Conservation (phyloP, 1,140 invertebrate genomes). For the Euura lappo region DNA sequence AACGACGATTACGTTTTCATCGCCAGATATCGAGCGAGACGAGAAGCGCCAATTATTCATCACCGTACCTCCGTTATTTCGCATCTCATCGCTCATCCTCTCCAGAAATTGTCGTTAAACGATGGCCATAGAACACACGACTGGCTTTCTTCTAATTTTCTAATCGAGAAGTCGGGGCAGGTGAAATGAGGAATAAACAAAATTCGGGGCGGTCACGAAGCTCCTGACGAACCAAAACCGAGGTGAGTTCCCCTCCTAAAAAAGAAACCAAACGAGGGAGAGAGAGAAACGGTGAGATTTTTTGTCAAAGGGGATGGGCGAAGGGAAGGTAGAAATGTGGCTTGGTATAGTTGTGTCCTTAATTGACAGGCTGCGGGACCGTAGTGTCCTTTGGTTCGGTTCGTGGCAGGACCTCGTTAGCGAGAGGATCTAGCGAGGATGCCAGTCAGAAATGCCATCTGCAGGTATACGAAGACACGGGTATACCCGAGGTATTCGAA, state of each 20-base stretch:
- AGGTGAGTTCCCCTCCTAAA: too few species aligned
- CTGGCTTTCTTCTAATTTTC: too few species aligned
- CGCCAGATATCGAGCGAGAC: constrained; percentile 11
- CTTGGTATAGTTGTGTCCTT: constrained; percentile 57
- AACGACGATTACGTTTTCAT: constrained; percentile 1
- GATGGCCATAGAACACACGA: too few species aligned
- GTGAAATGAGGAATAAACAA: too few species aligned
- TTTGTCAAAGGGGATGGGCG: constrained; percentile 14
- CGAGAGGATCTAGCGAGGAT: constrained; percentile 38
- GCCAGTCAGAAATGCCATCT: constrained; percentile 54
- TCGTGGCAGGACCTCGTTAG: constrained; percentile 60
- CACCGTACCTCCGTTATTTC: constrained; percentile 21
- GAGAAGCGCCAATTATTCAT: constrained; percentile 10
- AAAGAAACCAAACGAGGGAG: too few species aligned
- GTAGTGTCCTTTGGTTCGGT: constrained; percentile 32
- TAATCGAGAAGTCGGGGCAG: too few species aligned
- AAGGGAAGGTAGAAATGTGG: constrained; percentile 50
- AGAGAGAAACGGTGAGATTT: too few species aligned
- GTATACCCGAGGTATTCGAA: not conserved
- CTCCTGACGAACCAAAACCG: too few species aligned
- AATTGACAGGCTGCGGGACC: constrained; percentile 57
- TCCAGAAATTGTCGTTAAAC: too few species aligned
- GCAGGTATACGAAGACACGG: constrained; percentile 39
- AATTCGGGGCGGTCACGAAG: too few species aligned
- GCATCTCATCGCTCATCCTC: not conserved